Conservation (phyloP, 1,140 invertebrate genomes). For the Pentalonia nigronervosa region DNA sequence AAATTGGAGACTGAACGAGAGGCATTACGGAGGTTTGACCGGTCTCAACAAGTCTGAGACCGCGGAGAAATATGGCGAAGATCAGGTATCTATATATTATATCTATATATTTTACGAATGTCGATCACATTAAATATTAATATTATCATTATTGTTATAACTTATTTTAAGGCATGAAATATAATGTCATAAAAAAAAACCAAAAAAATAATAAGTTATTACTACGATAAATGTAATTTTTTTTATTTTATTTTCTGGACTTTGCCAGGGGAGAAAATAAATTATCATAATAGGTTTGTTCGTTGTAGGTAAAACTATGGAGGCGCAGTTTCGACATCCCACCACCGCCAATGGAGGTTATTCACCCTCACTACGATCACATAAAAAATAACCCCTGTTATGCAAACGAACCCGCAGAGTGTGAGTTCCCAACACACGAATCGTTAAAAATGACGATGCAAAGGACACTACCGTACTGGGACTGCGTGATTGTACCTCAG, state of each 20-base stretch:
- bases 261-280: background rate
- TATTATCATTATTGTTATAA: background rate
- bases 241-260: background rate
- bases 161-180: no score
- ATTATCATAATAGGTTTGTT: background rate
- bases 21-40: conserved; percentile 93
- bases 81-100: no score
- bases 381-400: conserved; percentile 86
- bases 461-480: conserved; percentile 92
- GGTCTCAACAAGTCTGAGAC: conserved; percentile 96
- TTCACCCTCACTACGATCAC: conserved; percentile 81
- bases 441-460: conserved; percentile 91
- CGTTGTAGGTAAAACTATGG: conserved; percentile 84
- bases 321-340: conserved; percentile 91
- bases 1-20: conserved; percentile 92
- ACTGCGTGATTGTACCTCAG: conserved; percentile 88
- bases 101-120: conserved; percentile 50
- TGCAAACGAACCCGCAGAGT: conserved; percentile 75
- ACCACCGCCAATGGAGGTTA: conserved; percentile 86
- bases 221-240: background rate
- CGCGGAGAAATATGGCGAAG: conserved; percentile 92
- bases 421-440: conserved; percentile 90
- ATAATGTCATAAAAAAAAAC: no score
- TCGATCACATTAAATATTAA: background rate
- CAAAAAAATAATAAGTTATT: background rate